Base-by-base conservation (phyloP, 2,797 vertebrate species). In the Microhierax caerulescens region DNA sequence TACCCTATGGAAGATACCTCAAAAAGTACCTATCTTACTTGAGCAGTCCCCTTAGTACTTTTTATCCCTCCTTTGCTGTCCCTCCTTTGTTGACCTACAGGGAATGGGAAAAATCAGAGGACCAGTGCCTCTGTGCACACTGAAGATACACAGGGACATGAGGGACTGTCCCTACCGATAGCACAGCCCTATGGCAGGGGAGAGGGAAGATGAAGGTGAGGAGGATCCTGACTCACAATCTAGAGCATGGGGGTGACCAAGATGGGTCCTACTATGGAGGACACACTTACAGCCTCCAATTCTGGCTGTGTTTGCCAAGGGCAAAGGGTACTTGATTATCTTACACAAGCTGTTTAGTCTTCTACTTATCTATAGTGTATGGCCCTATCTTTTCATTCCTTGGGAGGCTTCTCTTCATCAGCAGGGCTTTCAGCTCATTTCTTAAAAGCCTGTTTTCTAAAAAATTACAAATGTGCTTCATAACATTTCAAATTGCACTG, bases 271-370 rank as follows among this genome's bases (percentile, higher is more conserved):
- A 10, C 32, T 24, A 14, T 9, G 45, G 65, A 85, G 48, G 36
- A 64, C 45, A 88, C 25, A 9, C 64, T 70, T 74, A 79, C 14
- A 67, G 75, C 13, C 60, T 91, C 51, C 57, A 64, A 30, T 85
- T 80, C 60, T 68, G 68, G 3, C 59, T 88, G 9, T 28, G 51
- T 68, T 88, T 85, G 45, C 61, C 28, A 69, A 68, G 72, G 53
- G 79, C 67, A 92, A 93, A 87, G 53, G 60, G 54, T 67, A 54
- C 41, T 43, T 43, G 41, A 70, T 79, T 69, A 82, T 79, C 84
- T 91, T 30, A 59, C 18, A 73, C 34, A 85, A 88, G 69, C 69
- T 93, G 37, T 90, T 96, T 91, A 85, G 92, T 91, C 92, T 85
- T 82, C 68, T 56, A 36, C 78, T 87, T 92, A 93, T 93, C 84